Evolutionary conservation across 2,797 vertebrate species (phyloP).

Genomic region (Microctenopoma stevenorrisi): DNA sequence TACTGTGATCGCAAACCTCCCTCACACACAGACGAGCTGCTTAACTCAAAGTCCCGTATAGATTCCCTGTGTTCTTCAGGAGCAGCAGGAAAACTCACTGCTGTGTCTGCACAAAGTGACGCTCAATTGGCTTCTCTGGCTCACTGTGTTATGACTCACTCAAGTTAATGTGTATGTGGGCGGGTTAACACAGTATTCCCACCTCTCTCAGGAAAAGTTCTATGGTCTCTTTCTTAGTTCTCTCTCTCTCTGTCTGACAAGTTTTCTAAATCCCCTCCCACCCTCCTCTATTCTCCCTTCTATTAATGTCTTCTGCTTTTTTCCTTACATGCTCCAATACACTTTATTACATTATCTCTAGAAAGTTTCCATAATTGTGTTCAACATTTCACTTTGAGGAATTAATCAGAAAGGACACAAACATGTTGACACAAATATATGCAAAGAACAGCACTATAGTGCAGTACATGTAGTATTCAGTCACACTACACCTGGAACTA

Average conservation of each 20-base stretch:
- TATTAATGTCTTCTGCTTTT: neutral
- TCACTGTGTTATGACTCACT: constrained; percentile 71
- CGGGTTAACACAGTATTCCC: constrained; percentile 16
- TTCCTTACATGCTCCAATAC: neutral
- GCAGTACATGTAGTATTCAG: neutral
- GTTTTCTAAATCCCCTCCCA: constrained; percentile 3
- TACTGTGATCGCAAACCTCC: constrained; percentile 45
- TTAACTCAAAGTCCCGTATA: constrained; percentile 11
- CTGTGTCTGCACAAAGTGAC: constrained; percentile 40
- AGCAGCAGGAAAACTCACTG: neutral
- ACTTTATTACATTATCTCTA: neutral
- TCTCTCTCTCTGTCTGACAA: constrained; percentile 7
- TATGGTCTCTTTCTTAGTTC: constrained; percentile 1
- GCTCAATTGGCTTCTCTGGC: constrained; percentile 43
- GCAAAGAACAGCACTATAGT: constrained; percentile 4
- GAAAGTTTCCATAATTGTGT: neutral
- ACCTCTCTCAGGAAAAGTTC: constrained; percentile 10
- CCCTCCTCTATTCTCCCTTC: constrained; percentile 3
- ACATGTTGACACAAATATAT: neutral
- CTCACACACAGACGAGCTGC: constrained; percentile 3
- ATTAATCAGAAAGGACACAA: neutral
- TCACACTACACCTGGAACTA: constrained; percentile 3
- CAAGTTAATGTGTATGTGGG: constrained; percentile 63
- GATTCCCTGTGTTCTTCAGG: neutral
- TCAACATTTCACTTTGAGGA: neutral